Evolutionary conservation across 2,113 vertebrate species (phyloP), one percentile per base, ranked within the genome.

Genomic region (Xiphias gladius): DNA sequence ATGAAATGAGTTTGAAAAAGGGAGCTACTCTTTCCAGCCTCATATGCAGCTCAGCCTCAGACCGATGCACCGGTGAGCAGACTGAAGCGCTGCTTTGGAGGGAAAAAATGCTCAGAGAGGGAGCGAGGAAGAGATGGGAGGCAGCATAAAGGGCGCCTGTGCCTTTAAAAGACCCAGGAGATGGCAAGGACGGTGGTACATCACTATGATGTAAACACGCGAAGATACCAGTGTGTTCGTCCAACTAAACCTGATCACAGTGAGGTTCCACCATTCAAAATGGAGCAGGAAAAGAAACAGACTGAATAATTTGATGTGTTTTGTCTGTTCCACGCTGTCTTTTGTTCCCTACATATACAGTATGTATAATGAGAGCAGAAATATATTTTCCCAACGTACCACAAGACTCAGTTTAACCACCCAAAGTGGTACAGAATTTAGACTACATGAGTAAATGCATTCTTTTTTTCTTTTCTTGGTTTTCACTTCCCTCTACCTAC

Each of bases 141-240:
- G 81, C 80, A 65, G 48, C 4, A 62, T 11, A 3, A 71, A 74
- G 41, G n/a, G 85, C 19, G 86, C 61, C 83, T 94, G 84, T 76
- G 83, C 20, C 92, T 93, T 94, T 94, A 93, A 93, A 76, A 86
- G 32, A 77, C 8, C 39, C 43, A 46, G 48, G 61, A 74, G 69
- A 46, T 11, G 19, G 55, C 3, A 26, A 50, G 24, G 67, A 84
- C 74, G 68, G 16, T 76, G 67, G 1, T 73, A 46, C 58, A 67
- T 57, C 71, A 63, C 35, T 16, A 57, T 57, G 55, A 79, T 61
- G 63, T 43, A 41, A 50, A 76, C 11, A 28, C 54, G 39, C 11
- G 5, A 68, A 55, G 54, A 73, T 79, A 61, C 26, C 50, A 48
- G 43, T 65, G 70, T 69, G 50, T 10, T 76, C 69, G 72, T 22